Evolutionary conservation across 92 coral and sea anemone species (phyloP), one percentile per base, ranked within the genome.

Genomic region (Zoanthus gigantus): DNA sequence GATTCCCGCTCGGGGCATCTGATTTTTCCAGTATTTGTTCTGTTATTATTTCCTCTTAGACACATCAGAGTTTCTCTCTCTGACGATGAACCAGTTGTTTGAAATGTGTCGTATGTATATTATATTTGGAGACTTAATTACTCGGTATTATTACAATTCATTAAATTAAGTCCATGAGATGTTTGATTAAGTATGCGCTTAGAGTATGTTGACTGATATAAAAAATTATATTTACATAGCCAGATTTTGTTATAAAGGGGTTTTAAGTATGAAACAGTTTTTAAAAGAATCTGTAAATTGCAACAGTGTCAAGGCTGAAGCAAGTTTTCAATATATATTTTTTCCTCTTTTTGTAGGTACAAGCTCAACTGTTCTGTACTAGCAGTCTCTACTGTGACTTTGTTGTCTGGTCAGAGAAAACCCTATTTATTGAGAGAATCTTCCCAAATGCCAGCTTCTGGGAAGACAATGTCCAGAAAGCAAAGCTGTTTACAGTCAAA

Each of bases 301-400:
- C 76, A 73, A 73, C 77, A 73, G 54, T 73, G 53, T 73, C 77
- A 73, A 73, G 54, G 53, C 54, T 73, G 30, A 29, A 73, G n/a
- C 56, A 85, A 73, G 53, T 73, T 85, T 48, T 72, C 50, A 45
- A 10, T 74, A 52, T 46, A 56, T 32, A 53, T 17, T 15, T 54
- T 74, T 58, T 46, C n/a, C 15, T 34, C 28, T 77, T 54, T 57
- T 89, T 23, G 81, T 83, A 91, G 94, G 94, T 88, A 77, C 94
- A 88, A 85, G 90, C 88, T 50, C 94, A 88, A 85, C 89, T 91
- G 29, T 77, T 91, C 69, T 91, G 93, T 83, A 75, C 90, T 60
- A 78, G 56, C 13, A 67, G 57, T 46, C 54, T 47, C 77, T 87
- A 87, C 85, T 87, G 87, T 83, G 93, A 91, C 82, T 87, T 91